Evolutionary conservation across 1,140 invertebrate species (phyloP), one percentile per base, ranked within the genome.

Genomic region (Campodea augens): DNA sequence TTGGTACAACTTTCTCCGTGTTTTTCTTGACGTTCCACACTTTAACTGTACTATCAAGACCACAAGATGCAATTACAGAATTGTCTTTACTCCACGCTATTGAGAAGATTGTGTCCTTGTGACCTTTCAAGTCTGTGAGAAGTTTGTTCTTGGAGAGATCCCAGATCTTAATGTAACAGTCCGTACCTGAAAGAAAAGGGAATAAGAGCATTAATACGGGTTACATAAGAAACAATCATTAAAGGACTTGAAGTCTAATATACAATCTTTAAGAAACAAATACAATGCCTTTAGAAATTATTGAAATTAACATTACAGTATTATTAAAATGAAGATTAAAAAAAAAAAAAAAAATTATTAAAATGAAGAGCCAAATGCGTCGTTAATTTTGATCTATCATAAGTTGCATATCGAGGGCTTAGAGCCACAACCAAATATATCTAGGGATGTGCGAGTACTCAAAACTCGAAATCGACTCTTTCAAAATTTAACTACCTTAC

Each of bases 151-250:
- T 64, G 5, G 68, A 65, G 45, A 83, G 59, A 57, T 81, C 78
- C 78, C 78, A 83, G 44, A 81, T 65, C 47, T 66, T 62, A 41
- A 82, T 68, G 39, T 60, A 58, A 51, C 70, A 64, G 54, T 80
- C 77, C 51, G 78, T 77, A 38, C 77, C 74, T 74, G 47, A 27
- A 52, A 50, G 48, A 29, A 25, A 43, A 51, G 45, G 22, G 44
- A 38, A 47, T 13, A 41, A 29, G 21, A 42, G 43, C 13, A 44
- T 40, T 46, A 47, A 25, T 29, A 36, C 20, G 24, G 15, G n/a
- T 22, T 25, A 21, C 27, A 38, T 43, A 1, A 45, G 12, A 18
- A 40, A 22, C 3, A 27, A 23, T 43, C 37, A 2, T 23, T 38
- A 38, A 18, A 41, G 41, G n/a, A 19, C 27, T 7, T 7, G 7